Evolutionary conservation across 2,797 vertebrate species (phyloP).

Genomic region (Borostomias antarcticus): DNA sequence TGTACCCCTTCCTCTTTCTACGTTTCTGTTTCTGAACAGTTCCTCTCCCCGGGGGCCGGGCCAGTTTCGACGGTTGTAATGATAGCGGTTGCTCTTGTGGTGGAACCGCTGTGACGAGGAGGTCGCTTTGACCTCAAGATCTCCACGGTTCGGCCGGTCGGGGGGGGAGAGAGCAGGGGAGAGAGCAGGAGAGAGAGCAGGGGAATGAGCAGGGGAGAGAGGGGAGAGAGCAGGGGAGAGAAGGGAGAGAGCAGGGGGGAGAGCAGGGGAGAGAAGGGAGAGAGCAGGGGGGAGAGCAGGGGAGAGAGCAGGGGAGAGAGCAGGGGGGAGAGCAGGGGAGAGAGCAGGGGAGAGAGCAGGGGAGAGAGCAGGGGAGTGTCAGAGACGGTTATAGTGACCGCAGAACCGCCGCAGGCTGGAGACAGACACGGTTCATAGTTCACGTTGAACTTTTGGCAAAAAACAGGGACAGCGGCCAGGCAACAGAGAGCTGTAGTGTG

Average conservation of each 20-base stretch:
- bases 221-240: not conserved
- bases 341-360: not conserved
- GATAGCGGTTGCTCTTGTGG: too few relatives aligned
- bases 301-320: slow-evolving; percentile 1
- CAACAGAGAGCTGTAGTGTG: not conserved
- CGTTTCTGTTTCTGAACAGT: too few relatives aligned
- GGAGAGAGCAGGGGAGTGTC: not conserved
- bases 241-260: not conserved
- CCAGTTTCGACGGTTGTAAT: too few relatives aligned
- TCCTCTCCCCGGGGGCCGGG: too few relatives aligned
- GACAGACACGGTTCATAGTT: slow-evolving; percentile 3
- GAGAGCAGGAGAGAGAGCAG: not conserved
- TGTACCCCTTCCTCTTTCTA: too few relatives aligned
- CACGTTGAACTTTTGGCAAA: not conserved
- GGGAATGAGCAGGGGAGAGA: not conserved
- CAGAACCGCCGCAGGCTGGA: not conserved
- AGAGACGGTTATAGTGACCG: not conserved
- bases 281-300: not conserved
- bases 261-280: not conserved
- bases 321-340: not conserved
- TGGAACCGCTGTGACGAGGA: too few relatives aligned
- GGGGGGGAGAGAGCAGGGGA: too few relatives aligned
- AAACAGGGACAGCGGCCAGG: not conserved
- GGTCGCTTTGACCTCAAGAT: too few relatives aligned
- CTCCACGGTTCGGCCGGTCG: too few relatives aligned